Conservation (phyloP, 2,888 invertebrate species). For the Tribolium freemani region DNA sequence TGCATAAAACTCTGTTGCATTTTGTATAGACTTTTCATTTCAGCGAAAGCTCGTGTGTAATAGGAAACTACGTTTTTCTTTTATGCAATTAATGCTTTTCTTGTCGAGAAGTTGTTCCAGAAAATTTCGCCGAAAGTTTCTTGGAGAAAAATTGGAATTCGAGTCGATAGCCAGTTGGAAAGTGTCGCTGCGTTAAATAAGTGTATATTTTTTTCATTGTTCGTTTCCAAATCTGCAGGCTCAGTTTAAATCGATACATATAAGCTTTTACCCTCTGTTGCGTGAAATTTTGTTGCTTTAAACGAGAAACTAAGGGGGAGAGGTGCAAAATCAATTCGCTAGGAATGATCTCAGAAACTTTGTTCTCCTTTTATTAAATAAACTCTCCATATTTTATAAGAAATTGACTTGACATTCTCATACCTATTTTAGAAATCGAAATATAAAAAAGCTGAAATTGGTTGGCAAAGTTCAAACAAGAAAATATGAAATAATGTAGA, state of each 20-base stretch:
- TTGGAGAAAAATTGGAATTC: background rate
- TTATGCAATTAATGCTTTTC: background rate
- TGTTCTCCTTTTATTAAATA: constrained; percentile 52
- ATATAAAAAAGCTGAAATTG: constrained; percentile 48
- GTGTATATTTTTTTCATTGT: background rate
- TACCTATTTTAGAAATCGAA: constrained; percentile 46
- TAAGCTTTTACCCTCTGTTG: constrained; percentile 29
- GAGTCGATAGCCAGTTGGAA: background rate
- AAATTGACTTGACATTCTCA: constrained; percentile 53
- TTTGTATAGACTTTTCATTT: constrained; percentile 1
- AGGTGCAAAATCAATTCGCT: constrained; percentile 50
- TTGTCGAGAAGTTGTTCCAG: background rate
- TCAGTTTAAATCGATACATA: constrained; percentile 35
- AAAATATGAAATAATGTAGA: constrained; percentile 41
- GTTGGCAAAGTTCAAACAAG: constrained; percentile 44
- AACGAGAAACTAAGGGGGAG: constrained; percentile 29
- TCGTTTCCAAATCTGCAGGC: background rate
- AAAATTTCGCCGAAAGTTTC: background rate
- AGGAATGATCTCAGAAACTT: constrained; percentile 43
- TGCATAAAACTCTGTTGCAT: constrained; percentile 9
- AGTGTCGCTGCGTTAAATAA: background rate
- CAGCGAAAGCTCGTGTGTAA: background rate
- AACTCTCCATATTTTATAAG: constrained; percentile 52
- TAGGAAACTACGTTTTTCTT: background rate
- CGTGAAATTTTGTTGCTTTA: constrained; percentile 40